These are phyloP conservation scores for Achroia grisella DNA, from an alignment of 1,140 invertebrate species.

Conservation along the genomic window DNA sequence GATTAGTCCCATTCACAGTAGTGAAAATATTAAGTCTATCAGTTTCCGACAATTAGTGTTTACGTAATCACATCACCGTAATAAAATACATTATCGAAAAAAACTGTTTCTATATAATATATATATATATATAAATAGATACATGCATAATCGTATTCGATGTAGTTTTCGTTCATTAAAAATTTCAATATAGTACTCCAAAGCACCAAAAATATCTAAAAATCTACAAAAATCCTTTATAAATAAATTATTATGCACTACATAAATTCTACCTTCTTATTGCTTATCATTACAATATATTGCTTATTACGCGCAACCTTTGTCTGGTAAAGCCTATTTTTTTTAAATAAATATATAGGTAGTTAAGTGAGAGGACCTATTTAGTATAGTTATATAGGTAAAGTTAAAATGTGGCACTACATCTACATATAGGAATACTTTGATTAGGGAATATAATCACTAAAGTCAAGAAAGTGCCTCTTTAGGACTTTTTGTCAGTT, in stretches of 20 bases:
- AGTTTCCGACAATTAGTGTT: too few relatives aligned
- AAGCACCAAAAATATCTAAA: constrained; percentile 64
- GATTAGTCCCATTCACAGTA: too few relatives aligned
- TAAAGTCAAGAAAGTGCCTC: constrained; percentile 27
- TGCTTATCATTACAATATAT: constrained; percentile 66
- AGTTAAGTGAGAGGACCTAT: constrained; percentile 13
- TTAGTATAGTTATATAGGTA: constrained; percentile 11
- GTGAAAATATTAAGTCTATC: too few relatives aligned
- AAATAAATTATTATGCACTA: constrained; percentile 40
- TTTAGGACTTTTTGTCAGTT: constrained; percentile 6
- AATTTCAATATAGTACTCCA: constrained; percentile 49
- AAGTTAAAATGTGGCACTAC: constrained; percentile 41
- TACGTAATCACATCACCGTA: too few relatives aligned
- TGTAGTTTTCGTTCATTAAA: constrained; percentile 51
- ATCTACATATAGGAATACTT: constrained; percentile 34
- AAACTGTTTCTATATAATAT: too few relatives aligned
- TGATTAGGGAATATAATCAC: constrained; percentile 28
- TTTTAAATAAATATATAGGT: constrained; percentile 15
- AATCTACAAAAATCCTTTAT: constrained; percentile 50
- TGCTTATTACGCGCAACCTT: constrained; percentile 61
- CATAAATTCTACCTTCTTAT: constrained; percentile 52
- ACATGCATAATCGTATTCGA: constrained; percentile 39
- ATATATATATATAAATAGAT: too few relatives aligned
- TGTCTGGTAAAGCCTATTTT: constrained; percentile 26
- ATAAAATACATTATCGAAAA: too few relatives aligned